Conservation (phyloP, 2,113 vertebrate species). For the Lonchura striata region DNA sequence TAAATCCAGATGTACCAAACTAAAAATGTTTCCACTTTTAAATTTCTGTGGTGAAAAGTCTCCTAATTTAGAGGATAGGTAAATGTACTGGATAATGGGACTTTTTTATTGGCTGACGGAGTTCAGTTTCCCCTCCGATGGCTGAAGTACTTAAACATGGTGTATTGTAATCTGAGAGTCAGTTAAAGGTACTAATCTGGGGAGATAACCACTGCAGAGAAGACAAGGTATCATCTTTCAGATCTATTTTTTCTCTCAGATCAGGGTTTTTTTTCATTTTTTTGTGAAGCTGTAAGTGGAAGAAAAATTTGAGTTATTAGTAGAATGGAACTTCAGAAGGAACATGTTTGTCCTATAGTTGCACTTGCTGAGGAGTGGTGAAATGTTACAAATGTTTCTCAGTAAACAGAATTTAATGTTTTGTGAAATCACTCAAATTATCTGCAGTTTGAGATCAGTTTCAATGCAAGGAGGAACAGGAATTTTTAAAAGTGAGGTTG, state of each 20-base stretch:
- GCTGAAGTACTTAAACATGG: background rate
- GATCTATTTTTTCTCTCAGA: background rate
- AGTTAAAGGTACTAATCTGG: background rate
- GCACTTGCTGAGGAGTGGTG: background rate
- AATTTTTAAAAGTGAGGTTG: background rate
- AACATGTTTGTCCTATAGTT: background rate
- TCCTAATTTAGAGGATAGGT: background rate
- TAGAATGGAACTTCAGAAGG: background rate
- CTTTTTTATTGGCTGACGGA: background rate
- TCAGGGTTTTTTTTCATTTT: background rate
- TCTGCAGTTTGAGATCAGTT: background rate
- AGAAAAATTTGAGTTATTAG: background rate
- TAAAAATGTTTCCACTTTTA: background rate
- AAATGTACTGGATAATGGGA: background rate
- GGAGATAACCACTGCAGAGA: background rate
- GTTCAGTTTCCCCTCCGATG: background rate
- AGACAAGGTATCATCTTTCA: background rate
- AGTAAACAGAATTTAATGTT: background rate
- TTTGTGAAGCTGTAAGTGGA: background rate
- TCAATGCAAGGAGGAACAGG: background rate
- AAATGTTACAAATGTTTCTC: background rate
- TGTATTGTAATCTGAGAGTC: background rate
- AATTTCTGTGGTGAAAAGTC: background rate
- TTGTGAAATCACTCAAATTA: background rate
- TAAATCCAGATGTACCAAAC: background rate